A percentile compares a stretch with the other conserved stretches of the same genome.
Conservation (phyloP, 1,140 invertebrate species). For the Rhopalosiphum maidis region DNA sequence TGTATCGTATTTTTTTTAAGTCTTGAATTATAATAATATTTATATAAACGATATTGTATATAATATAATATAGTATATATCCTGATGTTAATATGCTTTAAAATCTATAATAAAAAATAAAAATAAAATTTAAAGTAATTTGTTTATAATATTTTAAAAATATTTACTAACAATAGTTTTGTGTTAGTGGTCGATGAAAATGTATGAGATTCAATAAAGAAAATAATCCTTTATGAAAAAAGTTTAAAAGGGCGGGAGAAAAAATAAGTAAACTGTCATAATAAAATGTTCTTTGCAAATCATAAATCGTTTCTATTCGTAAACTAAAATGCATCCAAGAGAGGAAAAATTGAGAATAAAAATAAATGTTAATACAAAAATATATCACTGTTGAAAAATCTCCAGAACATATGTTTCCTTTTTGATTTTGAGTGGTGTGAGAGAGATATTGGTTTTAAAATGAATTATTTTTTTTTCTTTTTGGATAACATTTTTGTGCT, state of each 20-base stretch:
- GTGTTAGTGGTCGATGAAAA: background rate
- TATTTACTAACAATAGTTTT: slow-evolving; percentile 32
- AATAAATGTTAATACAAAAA: background rate
- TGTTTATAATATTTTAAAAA: background rate
- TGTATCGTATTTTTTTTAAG: background rate
- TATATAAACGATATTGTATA: too few relatives aligned
- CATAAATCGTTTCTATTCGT: slow-evolving; percentile 17
- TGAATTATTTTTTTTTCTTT: background rate
- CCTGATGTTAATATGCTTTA: background rate
- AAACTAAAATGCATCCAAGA: background rate
- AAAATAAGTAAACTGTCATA: background rate
- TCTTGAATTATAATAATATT: background rate
- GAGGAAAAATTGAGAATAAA: background rate
- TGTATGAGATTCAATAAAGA: slow-evolving; percentile 35
- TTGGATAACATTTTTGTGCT: background rate
- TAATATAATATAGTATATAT: background rate
- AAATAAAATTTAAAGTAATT: background rate
- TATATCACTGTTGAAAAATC: background rate
- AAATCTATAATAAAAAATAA: background rate
- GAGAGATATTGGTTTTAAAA: background rate
- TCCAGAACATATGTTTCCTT: slow-evolving; percentile 17
- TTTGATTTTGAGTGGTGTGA: background rate
- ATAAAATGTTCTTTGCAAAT: slow-evolving; percentile 39
- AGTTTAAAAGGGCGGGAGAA: background rate
- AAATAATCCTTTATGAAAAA: background rate